These are phyloP conservation scores for Oncopodura yosiiana DNA, from an alignment of 1,140 invertebrate species.

Conservation along the genomic window DNA sequence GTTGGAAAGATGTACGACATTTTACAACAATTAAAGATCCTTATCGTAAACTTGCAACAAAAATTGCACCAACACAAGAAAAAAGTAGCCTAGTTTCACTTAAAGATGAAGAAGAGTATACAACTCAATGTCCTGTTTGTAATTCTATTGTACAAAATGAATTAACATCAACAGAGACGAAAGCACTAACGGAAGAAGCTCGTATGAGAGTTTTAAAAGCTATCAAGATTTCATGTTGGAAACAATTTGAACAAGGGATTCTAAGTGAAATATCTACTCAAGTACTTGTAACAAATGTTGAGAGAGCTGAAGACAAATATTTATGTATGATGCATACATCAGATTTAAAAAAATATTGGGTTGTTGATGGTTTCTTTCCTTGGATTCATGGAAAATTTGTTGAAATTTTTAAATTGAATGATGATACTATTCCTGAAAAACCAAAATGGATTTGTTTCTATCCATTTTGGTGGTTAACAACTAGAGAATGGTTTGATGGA, in stretches of 20 bases:
- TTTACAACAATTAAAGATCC: constrained; percentile 37
- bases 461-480: constrained; percentile 9
- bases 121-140: constrained; percentile 5
- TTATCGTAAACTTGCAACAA: constrained; percentile 20
- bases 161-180: constrained; percentile 15
- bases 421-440: constrained; percentile 1
- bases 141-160: constrained; percentile 12
- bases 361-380: constrained; percentile 5
- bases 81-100: constrained; percentile 10
- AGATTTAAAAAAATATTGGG: constrained; percentile 20
- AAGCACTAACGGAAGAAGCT: constrained; percentile 25
- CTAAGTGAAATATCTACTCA: constrained; percentile 27
- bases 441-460: too few relatives aligned
- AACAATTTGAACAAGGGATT: constrained; percentile 35
- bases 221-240: constrained; percentile 29
- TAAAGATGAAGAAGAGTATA: neutral
- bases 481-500: neutral
- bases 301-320: constrained; percentile 18
- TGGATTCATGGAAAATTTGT: constrained; percentile 12
- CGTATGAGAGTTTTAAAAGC: constrained; percentile 22
- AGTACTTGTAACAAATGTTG: constrained; percentile 12
- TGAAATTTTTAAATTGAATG: constrained; percentile 4
- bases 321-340: constrained; percentile 12
- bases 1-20: constrained; percentile 41
- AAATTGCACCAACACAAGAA: neutral